Base-by-base conservation (phyloP, 2,113 vertebrate species). In the Elanus axillaris region DNA sequence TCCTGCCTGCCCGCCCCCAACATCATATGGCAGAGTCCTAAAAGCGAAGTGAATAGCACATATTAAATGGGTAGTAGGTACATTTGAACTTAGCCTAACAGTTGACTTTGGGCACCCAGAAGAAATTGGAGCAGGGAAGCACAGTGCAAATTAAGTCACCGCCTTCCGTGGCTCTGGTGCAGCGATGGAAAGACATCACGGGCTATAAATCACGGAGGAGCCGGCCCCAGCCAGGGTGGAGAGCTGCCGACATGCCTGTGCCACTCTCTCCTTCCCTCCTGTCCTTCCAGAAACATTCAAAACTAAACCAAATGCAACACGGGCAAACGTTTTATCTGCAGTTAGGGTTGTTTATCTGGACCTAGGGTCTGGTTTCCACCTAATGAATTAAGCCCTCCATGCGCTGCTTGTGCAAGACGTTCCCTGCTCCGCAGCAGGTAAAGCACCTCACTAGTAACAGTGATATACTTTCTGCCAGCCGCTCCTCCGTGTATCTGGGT, bases 211-310 rank as follows among this genome's bases (percentile, higher is more conserved):
- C n/a, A 34, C 0, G 3, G 45, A 62, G 38, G 64, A 79, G 14
- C 25, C 0, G 1, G 43, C 47, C 32, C 38, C 58, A 7, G 43
- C 6, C 25, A 36, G 7, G 16, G 27, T 0, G 0, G 13, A 71
- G 23, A 11, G 42, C 47, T 43, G 40, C 58, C 22, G 2, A 13
- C 3, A 1, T 1, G 17, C 20, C 38, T 3, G 21, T 26, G 20
- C n/a, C 0, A 0, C 55, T 34, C 32, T 9, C 10, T 67, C 23
- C 38, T 40, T 75, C 38, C 42, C 68, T 64, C 31, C 29, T 11
- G 16, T 71, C 25, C 25, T 75, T n/a, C 36, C 32, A 58, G 56
- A 60, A 63, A 42, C 16, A n/a, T 19, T 40, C 52, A 74, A 62
- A 42, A 40, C 38, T 11, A 16, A 88, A 58, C 18, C 43, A 81